Evolutionary conservation across 2,113 vertebrate genomes (phyloP).

Genomic region (Marmota monax): DNA sequence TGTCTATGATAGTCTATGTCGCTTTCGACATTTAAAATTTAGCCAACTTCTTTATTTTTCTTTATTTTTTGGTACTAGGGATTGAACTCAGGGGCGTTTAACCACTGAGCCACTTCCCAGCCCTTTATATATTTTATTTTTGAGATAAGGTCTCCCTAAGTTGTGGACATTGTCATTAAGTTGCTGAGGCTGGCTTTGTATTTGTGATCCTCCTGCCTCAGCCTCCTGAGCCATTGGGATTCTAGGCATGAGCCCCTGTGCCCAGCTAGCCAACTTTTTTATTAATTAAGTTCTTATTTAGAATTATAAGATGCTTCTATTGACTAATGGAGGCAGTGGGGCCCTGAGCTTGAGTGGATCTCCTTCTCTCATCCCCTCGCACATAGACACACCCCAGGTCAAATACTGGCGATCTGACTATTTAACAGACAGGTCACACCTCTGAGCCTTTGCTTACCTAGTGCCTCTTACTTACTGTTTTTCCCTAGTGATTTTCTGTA

Average conservation of each 20-base stretch:
- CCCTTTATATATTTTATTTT: no score
- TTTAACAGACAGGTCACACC: not conserved
- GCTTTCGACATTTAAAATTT: not conserved
- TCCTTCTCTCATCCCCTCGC: no score
- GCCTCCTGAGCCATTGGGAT: no score
- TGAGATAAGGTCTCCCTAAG: no score
- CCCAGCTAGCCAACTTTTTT: no score
- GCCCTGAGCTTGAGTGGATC: accelerated
- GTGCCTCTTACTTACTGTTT: not conserved
- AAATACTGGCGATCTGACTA: accelerated
- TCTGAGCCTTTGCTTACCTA: not conserved
- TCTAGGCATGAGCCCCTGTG: no score
- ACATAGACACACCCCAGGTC: not conserved
- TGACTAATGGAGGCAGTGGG: not conserved
- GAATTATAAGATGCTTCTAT: not conserved
- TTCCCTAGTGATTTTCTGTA: not conserved
- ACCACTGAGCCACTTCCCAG: no score
- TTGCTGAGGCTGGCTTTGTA: no score
- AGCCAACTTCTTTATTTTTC: not conserved
- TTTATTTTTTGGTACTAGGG: no score
- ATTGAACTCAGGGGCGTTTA: no score
- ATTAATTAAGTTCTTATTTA: not conserved
- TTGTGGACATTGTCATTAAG: no score
- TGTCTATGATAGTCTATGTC: not conserved
- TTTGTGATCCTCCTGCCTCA: no score